These are phyloP conservation scores for Siniperca undulata DNA, from an alignment of 2,797 vertebrate species.

Conservation along the genomic window DNA sequence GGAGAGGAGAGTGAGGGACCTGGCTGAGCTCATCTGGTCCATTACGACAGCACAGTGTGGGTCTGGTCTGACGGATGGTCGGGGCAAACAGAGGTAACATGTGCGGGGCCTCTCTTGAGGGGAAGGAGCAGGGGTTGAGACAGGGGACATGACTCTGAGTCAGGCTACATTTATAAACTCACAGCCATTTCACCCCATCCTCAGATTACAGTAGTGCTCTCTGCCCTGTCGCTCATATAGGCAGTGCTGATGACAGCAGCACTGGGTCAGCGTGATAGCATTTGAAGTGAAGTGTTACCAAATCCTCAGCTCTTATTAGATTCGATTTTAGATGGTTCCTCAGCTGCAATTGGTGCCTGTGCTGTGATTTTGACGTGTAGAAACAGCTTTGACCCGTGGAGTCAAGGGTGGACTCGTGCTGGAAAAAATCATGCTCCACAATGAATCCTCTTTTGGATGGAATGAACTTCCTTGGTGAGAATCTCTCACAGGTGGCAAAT, in stretches of 20 bases:
- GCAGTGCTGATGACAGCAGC: conserved; percentile 1
- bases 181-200: conserved; percentile 26
- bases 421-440: conserved; percentile 23
- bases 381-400: background rate
- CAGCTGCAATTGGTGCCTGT: background rate
- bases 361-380: conserved; percentile 2
- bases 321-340: conserved; percentile 1
- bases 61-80: conserved; percentile 49
- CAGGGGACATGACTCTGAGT: conserved; percentile 40
- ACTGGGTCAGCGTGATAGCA: background rate
- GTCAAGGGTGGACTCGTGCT: background rate
- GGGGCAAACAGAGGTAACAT: conserved; percentile 56
- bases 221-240: background rate
- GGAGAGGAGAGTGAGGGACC: conserved; percentile 25
- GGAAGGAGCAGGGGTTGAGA: conserved; percentile 43
- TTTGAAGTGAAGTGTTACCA: conserved; percentile 32
- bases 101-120: conserved; percentile 28
- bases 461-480: conserved; percentile 40
- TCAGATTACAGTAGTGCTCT: conserved; percentile 28
- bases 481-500: conserved; percentile 59
- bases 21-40: conserved; percentile 66
- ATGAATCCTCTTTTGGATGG: conserved; percentile 30
- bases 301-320: conserved; percentile 11
- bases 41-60: conserved; percentile 43
- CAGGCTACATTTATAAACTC: conserved; percentile 39